Conservation (phyloP, 2,113 vertebrate genomes). For the Chaenogobius annularis region DNA sequence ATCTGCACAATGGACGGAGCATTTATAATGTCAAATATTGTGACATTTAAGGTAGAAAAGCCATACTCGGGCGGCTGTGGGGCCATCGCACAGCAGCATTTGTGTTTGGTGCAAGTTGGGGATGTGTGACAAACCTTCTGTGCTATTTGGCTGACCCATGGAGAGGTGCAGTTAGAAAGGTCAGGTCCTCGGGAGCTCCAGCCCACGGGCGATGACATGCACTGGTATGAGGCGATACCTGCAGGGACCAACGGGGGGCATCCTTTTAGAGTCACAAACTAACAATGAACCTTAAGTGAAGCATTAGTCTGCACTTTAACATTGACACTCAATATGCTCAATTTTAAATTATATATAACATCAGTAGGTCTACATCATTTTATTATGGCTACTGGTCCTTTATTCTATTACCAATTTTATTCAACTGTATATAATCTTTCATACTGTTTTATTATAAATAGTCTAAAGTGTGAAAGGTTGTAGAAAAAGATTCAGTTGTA, state of each 20-base stretch:
- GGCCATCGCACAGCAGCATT: slow-evolving; percentile 38
- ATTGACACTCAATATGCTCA: not conserved
- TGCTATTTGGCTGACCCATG: slow-evolving; percentile 91
- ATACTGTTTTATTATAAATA: no score
- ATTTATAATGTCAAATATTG: slow-evolving; percentile 62
- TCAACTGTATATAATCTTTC: not conserved
- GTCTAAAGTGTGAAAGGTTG: no score
- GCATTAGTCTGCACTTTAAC: not conserved
- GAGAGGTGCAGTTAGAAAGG: slow-evolving; percentile 90
- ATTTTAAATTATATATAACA: not conserved
- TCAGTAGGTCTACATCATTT: not conserved
- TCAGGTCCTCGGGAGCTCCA: slow-evolving; percentile 89
- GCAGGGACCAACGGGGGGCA: slow-evolving; percentile 29
- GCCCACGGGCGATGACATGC: slow-evolving; percentile 79
- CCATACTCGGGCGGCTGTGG: slow-evolving; percentile 36
- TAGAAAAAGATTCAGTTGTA: no score
- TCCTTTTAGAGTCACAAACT: not conserved
- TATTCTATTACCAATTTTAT: not conserved
- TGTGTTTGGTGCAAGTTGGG: slow-evolving; percentile 8
- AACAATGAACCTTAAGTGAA: not conserved
- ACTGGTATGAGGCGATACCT: slow-evolving; percentile 90
- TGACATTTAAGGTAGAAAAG: slow-evolving; percentile 60
- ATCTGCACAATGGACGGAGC: slow-evolving; percentile 76
- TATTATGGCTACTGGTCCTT: not conserved
- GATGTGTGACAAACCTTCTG: slow-evolving; percentile 81